Conservation (phyloP, 2,888 invertebrate genomes). For the Steinernema hermaphroditum region DNA sequence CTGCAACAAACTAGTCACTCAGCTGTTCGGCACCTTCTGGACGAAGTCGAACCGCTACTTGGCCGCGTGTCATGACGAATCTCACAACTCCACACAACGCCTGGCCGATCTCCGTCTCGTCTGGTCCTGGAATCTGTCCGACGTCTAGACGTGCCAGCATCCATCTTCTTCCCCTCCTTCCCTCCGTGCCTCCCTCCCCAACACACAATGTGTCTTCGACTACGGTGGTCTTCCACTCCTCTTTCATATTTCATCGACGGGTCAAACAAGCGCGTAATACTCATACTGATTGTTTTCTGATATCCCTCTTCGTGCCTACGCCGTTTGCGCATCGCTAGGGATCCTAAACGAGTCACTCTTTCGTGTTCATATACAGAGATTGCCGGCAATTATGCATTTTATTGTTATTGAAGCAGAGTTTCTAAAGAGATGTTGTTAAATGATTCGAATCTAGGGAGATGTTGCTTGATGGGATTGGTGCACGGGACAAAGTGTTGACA, state of each 20-base stretch:
- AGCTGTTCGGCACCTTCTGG: constrained; percentile 65
- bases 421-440: background rate
- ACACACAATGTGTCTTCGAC: constrained; percentile 1
- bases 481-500: too few species aligned
- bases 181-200: background rate
- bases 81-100: constrained; percentile 55
- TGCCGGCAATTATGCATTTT: constrained; percentile 9
- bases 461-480: too few species aligned
- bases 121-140: constrained; percentile 65
- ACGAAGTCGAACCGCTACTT: constrained; percentile 65
- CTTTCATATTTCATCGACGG: constrained; percentile 11
- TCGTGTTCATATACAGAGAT: background rate
- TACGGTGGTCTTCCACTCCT: constrained; percentile 23
- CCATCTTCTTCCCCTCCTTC: background rate
- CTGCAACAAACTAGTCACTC: constrained; percentile 64
- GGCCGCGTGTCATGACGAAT: constrained; percentile 60
- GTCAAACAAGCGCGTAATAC: constrained; percentile 21
- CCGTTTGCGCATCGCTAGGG: background rate
- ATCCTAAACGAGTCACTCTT: background rate
- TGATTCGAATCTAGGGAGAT: background rate
- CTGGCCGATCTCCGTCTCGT: constrained; percentile 61
- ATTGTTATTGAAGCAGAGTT: constrained; percentile 17
- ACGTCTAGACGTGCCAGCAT: constrained; percentile 61
- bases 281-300: background rate
- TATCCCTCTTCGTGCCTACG: constrained; percentile 20